These are phyloP conservation scores for Idaea biselata DNA, from an alignment of 2,888 invertebrate genomes.

Conservation along the genomic window DNA sequence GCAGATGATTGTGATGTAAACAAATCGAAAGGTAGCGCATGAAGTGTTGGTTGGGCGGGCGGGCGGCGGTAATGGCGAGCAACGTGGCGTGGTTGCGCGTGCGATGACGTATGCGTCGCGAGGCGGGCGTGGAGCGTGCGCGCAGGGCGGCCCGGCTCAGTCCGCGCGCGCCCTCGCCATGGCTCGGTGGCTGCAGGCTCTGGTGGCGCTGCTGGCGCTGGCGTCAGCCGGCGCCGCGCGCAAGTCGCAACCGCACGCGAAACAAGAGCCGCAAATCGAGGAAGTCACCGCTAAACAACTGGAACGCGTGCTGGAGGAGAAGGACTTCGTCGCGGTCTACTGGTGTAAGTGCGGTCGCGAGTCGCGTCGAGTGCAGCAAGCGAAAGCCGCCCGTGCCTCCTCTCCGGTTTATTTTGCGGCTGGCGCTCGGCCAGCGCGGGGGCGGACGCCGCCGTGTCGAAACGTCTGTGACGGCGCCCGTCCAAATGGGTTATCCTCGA, in stretches of 20 bases:
- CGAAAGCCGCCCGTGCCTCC: conserved; percentile 47
- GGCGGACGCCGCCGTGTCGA: conserved; percentile 55
- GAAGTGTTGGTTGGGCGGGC: conserved; percentile 18
- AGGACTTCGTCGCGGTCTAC: conserved; percentile 97
- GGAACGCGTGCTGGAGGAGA: conserved; percentile 92
- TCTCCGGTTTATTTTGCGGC: conserved; percentile 53
- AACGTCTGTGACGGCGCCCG: conserved; percentile 64
- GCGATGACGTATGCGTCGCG: conserved; percentile 37
- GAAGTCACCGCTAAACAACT: conserved; percentile 96
- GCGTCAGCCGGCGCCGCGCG: conserved; percentile 73
- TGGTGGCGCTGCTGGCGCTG: conserved; percentile 78
- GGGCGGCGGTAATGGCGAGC: conserved; percentile 17
- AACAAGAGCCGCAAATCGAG: conserved; percentile 90
- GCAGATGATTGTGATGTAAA: conserved; percentile 46
- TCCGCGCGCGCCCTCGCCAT: conserved; percentile 77
- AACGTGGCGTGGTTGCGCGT: conserved; percentile 28
- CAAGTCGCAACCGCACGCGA: conserved; percentile 59
- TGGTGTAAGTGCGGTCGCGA: conserved; percentile 90
- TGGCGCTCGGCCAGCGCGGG: conserved; percentile 57
- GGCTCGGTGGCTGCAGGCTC: conserved; percentile 77
- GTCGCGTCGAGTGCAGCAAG: conserved; percentile 27
- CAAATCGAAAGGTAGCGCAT: conserved; percentile 27
- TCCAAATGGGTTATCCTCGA: conserved; percentile 70
- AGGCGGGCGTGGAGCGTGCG: conserved; percentile 48
- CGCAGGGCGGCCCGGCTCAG: conserved; percentile 56